A percentile compares a stretch with the other conserved stretches of the same genome.
Conservation (phyloP, 2,113 vertebrate genomes). For the Anoura caudifer region DNA sequence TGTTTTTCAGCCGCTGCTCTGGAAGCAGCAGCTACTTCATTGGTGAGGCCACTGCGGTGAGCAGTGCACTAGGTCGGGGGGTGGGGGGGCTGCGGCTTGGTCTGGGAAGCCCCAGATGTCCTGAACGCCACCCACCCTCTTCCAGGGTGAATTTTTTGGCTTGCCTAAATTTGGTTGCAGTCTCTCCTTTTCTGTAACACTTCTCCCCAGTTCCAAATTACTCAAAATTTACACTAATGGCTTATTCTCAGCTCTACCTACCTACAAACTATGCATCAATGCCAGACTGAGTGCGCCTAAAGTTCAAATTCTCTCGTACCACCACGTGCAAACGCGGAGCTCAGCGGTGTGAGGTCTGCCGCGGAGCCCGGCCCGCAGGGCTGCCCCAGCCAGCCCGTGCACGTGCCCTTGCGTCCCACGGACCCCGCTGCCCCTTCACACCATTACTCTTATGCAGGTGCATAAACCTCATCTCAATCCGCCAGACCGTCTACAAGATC, state of each 20-base stretch:
- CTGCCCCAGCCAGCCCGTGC: conserved; percentile 63
- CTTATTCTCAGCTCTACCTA: conserved; percentile 62
- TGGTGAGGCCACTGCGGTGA: neutral
- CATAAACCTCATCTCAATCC: conserved; percentile 81
- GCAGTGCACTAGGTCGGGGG: neutral
- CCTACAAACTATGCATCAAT: conserved; percentile 73
- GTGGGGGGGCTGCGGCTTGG: neutral
- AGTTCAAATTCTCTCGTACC: conserved; percentile 76
- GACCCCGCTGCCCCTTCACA: conserved; percentile 74
- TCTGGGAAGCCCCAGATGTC: neutral
- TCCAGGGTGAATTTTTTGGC: neutral
- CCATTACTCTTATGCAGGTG: conserved; percentile 85
- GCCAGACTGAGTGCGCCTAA: conserved; percentile 78
- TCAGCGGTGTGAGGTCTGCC: neutral
- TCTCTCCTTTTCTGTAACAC: neutral
- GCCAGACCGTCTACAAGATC: conserved; percentile 77
- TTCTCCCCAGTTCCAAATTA: conserved; percentile 25
- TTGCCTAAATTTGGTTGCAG: neutral
- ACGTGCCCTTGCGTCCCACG: conserved; percentile 79
- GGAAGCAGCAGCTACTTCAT: conserved; percentile 9
- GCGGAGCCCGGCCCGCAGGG: neutral
- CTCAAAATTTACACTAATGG: conserved; percentile 60
- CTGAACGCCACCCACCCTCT: neutral
- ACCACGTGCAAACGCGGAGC: conserved; percentile 72
- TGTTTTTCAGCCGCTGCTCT: neutral